Base-by-base conservation (phyloP, 2,888 invertebrate species). In the Drosophila nigricruria region DNA sequence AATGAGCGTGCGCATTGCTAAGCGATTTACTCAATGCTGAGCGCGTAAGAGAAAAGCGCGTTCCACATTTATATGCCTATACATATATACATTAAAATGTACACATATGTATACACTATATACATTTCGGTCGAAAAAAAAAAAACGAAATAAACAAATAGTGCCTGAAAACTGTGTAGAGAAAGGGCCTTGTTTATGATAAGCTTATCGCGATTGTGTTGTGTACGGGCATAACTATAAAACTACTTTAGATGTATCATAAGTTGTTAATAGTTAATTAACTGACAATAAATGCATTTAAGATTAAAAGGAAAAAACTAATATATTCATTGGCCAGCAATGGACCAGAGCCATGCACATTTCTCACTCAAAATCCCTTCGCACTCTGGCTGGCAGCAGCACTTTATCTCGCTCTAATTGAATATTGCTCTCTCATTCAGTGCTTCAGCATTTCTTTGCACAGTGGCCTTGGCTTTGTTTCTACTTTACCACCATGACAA, bases 381-480 rank as follows among this genome's bases (percentile, higher is more conserved):
- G 16, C 49, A 63, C 62, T 64, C 63, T 45, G 53, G n/a, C n/a
- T n/a, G n/a, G n/a, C n/a, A 8, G 50, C 50, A 25, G 18, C 40
- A 23, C 32, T 38, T n/a, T 27, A 18, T 36, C n/a, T 14, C 16
- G 1, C 38, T 42, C 47, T 14, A 25, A 6, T 36, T 42, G 32
- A 49, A 49, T 20, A 43, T 5, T 20, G 6, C 27, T 25, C 27
- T 16, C 53, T 18, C 45, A n/a, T 18, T 73, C 58, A 57, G 64
- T 75, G 65, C 45, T 65, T 14, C 27, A 18, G 34, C 36, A 27
- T 57, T 53, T 45, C 36, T 38, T 42, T 49, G 49, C 69, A 67
- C 81, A 72, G 59, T 73, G 77, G 71, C 88, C 82, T 76, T 84
- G 82, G 76, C 73, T 77, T 88, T 86, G 86, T 83, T 86, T 83